phyloP scores from a whole-genome alignment of 2,797 vertebrate genomes.

The Pteronotus mesoamericanus region DNA sequence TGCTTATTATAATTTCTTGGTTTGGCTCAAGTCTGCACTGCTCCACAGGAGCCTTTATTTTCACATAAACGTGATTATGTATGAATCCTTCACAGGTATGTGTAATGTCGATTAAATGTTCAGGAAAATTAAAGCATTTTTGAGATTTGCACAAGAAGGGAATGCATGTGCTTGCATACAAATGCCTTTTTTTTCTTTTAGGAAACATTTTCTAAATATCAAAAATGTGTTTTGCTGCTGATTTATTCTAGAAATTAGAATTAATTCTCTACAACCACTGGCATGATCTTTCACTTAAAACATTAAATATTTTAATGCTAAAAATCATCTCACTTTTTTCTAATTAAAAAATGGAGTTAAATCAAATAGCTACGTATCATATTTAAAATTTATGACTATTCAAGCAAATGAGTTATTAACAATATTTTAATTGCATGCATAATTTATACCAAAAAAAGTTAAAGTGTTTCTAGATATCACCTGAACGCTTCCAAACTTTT shows the following conservation, averaged over 20 bases:
- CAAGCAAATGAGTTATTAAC: slow-evolving; percentile 62
- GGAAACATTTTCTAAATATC: slow-evolving; percentile 44
- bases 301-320: slow-evolving; percentile 63
- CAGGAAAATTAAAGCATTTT: slow-evolving; percentile 64
- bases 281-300: slow-evolving; percentile 58
- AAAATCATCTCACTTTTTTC: slow-evolving; percentile 60
- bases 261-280: slow-evolving; percentile 60
- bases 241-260: slow-evolving; percentile 61
- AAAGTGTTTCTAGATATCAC: slow-evolving; percentile 5
- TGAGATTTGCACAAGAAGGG: slow-evolving; percentile 65
- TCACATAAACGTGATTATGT: slow-evolving; percentile 46
- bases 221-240: slow-evolving; percentile 61
- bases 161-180: slow-evolving; percentile 68
- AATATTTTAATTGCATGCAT: slow-evolving; percentile 52
- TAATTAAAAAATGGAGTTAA: slow-evolving; percentile 48
- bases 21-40: not conserved
- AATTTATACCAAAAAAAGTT: slow-evolving; percentile 30
- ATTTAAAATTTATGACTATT: slow-evolving; percentile 64
- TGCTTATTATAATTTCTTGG: not conserved
- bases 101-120: slow-evolving; percentile 68
- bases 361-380: slow-evolving; percentile 34
- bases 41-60: slow-evolving; percentile 27
- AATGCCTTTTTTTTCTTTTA: slow-evolving; percentile 58
- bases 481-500: not conserved
- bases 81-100: slow-evolving; percentile 3